Percentiles rank a stretch among this genome's conserved stretches.
Evolutionary conservation across 2,113 vertebrate genomes (phyloP).

Genomic region (Hemiscyllium ocellatum): DNA sequence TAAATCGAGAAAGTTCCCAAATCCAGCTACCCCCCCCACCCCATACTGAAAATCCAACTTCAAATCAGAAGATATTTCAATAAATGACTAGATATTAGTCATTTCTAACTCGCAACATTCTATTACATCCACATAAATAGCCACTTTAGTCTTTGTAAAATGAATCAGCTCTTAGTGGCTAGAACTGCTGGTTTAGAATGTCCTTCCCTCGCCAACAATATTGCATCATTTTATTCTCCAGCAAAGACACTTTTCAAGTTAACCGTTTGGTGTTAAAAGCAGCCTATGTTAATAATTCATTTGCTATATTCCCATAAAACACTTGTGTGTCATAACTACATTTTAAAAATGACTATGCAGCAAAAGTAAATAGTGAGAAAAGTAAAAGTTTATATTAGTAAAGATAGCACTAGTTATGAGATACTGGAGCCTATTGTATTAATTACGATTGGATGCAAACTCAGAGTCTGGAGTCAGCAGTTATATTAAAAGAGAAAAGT

Average conservation of each 20-base stretch:
- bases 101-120: background rate
- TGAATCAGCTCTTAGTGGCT: background rate
- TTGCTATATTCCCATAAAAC: background rate
- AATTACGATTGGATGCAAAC: background rate
- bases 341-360: background rate
- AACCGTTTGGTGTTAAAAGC: constrained; percentile 4
- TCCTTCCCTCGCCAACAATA: background rate
- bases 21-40: background rate
- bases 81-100: background rate
- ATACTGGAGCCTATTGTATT: background rate
- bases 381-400: background rate
- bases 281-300: background rate
- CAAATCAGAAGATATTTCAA: background rate
- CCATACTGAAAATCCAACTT: background rate
- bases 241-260: background rate
- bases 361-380: too few relatives aligned
- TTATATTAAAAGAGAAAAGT: background rate
- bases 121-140: background rate
- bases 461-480: background rate
- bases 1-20: background rate
- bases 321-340: background rate
- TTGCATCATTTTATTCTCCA: constrained; percentile 28
- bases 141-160: constrained; percentile 29
- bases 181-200: background rate
- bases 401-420: background rate